Percentiles rank a stretch among this genome's conserved stretches.
Evolutionary conservation across 2,797 vertebrate species (phyloP).

Genomic region (Yasuhikotakia modesta): DNA sequence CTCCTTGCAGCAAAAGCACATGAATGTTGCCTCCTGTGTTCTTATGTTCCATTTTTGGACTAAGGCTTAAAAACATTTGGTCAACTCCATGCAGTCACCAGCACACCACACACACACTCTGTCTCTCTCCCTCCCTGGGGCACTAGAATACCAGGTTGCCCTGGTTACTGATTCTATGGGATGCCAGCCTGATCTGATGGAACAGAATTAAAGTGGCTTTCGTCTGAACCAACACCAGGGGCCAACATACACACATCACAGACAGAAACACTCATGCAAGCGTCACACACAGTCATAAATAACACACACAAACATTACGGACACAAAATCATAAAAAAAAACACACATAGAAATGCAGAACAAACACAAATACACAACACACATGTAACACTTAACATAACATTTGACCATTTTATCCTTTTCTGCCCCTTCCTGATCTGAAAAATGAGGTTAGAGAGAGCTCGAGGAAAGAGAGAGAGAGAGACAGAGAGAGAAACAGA

Average conservation of each 20-base stretch:
- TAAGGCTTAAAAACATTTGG: conserved; percentile 49
- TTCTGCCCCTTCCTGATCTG: conserved; percentile 2
- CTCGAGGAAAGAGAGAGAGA: background rate
- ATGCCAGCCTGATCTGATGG: conserved; percentile 76
- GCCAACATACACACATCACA: conserved; percentile 46
- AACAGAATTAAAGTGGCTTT: conserved; percentile 76
- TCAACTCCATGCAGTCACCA: conserved; percentile 29
- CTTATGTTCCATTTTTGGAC: conserved; percentile 45
- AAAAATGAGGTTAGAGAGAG: conserved; percentile 8
- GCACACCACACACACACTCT: conserved; percentile 30
- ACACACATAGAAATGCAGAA: too few relatives aligned
- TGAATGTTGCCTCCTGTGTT: conserved; percentile 34
- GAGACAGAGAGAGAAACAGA: background rate
- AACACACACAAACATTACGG: background rate
- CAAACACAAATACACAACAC: background rate
- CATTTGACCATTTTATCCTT: conserved; percentile 7
- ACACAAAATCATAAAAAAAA: too few relatives aligned
- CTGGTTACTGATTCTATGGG: conserved; percentile 71
- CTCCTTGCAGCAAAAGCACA: conserved; percentile 39
- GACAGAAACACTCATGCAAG: conserved; percentile 24
- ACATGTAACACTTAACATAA: conserved; percentile 9
- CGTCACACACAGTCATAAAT: too few relatives aligned
- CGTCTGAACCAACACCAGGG: conserved; percentile 68
- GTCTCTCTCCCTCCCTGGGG: conserved; percentile 27
- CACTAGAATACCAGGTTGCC: conserved; percentile 53